A percentile compares a stretch with the other conserved stretches of the same genome.
Evolutionary conservation across 2,888 invertebrate species (phyloP).

Genomic region (Erpobdella octoculata): DNA sequence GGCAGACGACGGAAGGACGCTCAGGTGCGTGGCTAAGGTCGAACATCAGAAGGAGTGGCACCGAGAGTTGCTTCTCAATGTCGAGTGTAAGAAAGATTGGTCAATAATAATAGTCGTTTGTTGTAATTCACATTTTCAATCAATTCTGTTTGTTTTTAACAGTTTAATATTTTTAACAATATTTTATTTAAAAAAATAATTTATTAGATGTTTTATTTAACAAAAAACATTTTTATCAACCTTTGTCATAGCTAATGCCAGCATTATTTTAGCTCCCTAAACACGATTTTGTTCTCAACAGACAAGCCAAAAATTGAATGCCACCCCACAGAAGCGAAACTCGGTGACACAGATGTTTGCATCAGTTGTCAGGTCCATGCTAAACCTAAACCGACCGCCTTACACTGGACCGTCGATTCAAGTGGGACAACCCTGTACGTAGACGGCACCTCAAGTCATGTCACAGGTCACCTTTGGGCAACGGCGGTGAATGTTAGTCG

Average conservation of each 20-base stretch:
- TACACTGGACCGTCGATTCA: conserved; percentile 5
- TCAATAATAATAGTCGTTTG: too few relatives aligned
- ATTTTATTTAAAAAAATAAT: too few relatives aligned
- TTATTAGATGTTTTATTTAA: too few relatives aligned
- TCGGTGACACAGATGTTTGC: conserved; percentile 17
- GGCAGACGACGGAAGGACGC: conserved; percentile 28
- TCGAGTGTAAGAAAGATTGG: conserved; percentile 29
- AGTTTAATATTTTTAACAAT: too few relatives aligned
- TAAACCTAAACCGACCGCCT: conserved; percentile 14
- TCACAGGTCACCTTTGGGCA: background rate
- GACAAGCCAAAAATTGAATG: conserved; percentile 21
- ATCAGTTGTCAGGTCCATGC: conserved; percentile 20
- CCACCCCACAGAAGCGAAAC: background rate
- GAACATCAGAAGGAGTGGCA: conserved; percentile 21
- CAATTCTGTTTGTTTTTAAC: too few relatives aligned
- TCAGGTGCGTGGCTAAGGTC: conserved; percentile 31
- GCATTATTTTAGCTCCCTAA: too few relatives aligned
- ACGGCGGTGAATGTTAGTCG: background rate
- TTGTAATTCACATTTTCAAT: too few relatives aligned
- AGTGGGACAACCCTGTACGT: background rate
- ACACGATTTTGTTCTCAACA: too few relatives aligned
- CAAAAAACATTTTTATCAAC: too few relatives aligned
- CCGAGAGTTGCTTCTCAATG: conserved; percentile 21
- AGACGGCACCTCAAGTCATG: background rate
- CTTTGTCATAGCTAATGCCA: too few relatives aligned